These are phyloP conservation scores for Cryptosula pallasiana DNA, from an alignment of 2,888 invertebrate species.

Conservation along the genomic window DNA sequence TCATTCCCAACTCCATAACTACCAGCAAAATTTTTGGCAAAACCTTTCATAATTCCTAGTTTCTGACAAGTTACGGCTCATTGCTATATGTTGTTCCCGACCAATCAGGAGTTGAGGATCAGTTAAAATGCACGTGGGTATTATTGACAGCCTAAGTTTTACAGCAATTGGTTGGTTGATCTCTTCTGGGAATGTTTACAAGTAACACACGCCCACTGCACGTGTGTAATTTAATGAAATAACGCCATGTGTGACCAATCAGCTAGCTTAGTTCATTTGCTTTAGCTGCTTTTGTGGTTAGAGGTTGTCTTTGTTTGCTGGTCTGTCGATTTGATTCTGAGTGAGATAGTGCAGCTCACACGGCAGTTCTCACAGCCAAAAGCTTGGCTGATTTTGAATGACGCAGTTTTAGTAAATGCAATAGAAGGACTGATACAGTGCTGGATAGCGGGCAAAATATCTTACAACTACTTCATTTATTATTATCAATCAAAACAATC, in stretches of 20 bases:
- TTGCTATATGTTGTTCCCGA: too few species aligned
- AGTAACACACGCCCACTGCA: neutral
- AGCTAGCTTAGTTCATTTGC: slow-evolving; percentile 5
- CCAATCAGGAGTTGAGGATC: neutral
- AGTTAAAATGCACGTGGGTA: neutral
- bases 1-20: too few species aligned
- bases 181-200: neutral
- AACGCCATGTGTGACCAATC: neutral
- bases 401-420: too few species aligned
- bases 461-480: too few species aligned
- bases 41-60: too few species aligned
- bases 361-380: slow-evolving; percentile 15
- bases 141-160: neutral
- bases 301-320: slow-evolving; percentile 14
- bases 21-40: too few species aligned
- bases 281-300: neutral
- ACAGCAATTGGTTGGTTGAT: neutral
- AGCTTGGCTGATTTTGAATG: neutral
- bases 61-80: too few species aligned
- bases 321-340: slow-evolving; percentile 12
- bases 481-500: too few species aligned
- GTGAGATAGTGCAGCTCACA: neutral
- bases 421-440: too few species aligned
- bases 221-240: neutral
- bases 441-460: too few species aligned